These are phyloP conservation scores for Crocodylus rhombifer DNA, from an alignment of 2,797 vertebrate species.

Conservation along the genomic window DNA sequence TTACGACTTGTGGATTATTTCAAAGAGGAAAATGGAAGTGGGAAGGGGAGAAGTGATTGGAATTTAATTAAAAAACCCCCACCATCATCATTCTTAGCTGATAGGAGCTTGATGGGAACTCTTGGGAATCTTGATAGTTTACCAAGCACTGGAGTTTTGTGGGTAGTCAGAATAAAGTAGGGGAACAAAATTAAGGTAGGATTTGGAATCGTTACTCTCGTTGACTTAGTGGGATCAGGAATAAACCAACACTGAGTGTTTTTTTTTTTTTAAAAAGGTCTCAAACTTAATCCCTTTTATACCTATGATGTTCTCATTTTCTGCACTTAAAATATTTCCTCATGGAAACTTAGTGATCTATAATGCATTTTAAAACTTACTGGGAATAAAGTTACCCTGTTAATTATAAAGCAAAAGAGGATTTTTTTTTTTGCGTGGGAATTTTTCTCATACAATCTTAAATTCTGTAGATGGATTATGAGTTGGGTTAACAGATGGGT, in stretches of 20 bases:
- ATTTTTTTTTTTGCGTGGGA: too few relatives aligned
- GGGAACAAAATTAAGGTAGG: background rate
- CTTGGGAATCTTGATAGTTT: background rate
- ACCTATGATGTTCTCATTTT: background rate
- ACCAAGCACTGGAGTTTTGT: background rate
- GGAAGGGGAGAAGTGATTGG: background rate
- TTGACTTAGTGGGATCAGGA: background rate
- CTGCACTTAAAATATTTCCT: background rate
- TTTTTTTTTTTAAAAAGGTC: too few relatives aligned
- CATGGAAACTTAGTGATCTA: fast-evolving
- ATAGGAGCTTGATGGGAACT: background rate
- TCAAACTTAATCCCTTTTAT: background rate
- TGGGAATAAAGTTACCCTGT: too few relatives aligned
- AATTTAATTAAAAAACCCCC: background rate
- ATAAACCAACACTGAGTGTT: background rate
- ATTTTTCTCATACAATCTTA: too few relatives aligned
- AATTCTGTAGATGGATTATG: too few relatives aligned
- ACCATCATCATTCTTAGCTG: background rate
- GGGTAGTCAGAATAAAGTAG: background rate
- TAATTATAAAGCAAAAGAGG: too few relatives aligned
- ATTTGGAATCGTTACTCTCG: background rate
- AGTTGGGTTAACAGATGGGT: too few relatives aligned
- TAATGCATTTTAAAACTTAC: background rate
- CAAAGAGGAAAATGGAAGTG: background rate
- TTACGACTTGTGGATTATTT: background rate